Evolutionary conservation across 2,888 invertebrate genomes (phyloP), one percentile per base, ranked within the genome.

Genomic region (Atethmia centrago): DNA sequence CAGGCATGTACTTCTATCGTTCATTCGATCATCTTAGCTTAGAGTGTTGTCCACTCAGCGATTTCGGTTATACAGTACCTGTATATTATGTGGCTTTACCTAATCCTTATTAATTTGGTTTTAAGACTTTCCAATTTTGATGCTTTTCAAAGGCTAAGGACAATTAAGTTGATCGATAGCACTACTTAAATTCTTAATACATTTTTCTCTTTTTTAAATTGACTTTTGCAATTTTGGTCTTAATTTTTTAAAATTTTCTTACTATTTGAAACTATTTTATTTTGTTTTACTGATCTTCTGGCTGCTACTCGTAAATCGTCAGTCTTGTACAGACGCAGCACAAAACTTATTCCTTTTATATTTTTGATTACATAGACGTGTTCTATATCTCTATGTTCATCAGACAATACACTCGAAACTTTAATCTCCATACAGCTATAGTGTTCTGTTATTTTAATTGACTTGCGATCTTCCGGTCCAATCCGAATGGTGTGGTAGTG

Each of bases 401-500:
- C 21, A 58, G 45, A 64, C 58, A 79, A 64, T 64, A 61, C 28
- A 42, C 10, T 61, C 31, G 3, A 62, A 62, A 56, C 61, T 75
- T 51, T 71, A 36, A 76, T 70, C 42, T 66, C n/a, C 58, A 62
- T 75, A 70, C 56, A 53, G 53, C 53, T 77, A 63, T 36, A 67
- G 10, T 56, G 69, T 82, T 74, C 82, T 74, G 82, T 84, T 84
- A 84, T 77, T 77, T 82, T 82, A 85, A 83, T 82, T 85, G 79
- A 47, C 71, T 73, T 58, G 71, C 71, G 56, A 80, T 83, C 85
- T 69, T 76, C 73, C 77, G 71, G 71, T 49, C 45, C 25, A 62
- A 14, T 36, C 62, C 25, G 49, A 76, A 76, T 70, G 47, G 62
- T 59, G 83, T 71, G 68, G 53, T 68, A 71, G 84, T 84, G 76